Percentiles rank a stretch among this genome's conserved stretches.
Evolutionary conservation across 2,888 invertebrate genomes (phyloP).

Genomic region (Morpho helenor): DNA sequence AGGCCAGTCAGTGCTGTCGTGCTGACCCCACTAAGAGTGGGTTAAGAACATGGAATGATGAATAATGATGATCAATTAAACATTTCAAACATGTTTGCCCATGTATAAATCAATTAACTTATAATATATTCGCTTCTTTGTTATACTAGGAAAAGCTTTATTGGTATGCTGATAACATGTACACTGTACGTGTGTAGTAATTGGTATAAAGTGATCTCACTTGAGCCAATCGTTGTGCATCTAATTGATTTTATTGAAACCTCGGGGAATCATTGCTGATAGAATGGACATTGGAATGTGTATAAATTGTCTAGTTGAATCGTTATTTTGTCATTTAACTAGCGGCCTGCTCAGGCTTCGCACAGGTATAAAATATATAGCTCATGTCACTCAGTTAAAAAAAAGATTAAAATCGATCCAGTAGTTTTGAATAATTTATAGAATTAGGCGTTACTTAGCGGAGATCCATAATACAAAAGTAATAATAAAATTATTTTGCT

Average conservation of each 20-base stretch:
- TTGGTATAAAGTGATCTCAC: conserved; percentile 33
- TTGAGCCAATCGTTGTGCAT: conserved; percentile 28
- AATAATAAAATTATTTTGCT: too few relatives aligned
- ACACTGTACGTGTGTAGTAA: conserved; percentile 21
- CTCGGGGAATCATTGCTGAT: conserved; percentile 12
- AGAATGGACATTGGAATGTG: conserved; percentile 22
- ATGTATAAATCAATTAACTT: neutral
- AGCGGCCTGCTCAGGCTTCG: too few relatives aligned
- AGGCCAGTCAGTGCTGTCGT: too few relatives aligned
- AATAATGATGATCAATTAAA: neutral
- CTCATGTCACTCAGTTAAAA: too few relatives aligned
- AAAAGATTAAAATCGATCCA: too few relatives aligned
- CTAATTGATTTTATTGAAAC: conserved; percentile 35
- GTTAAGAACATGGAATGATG: too few relatives aligned
- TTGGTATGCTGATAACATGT: conserved; percentile 12
- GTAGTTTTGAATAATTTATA: too few relatives aligned
- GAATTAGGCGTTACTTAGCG: too few relatives aligned
- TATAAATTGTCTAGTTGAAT: conserved; percentile 13
- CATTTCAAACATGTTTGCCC: neutral
- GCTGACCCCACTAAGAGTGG: too few relatives aligned
- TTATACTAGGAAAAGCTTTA: neutral
- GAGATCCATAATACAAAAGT: too few relatives aligned
- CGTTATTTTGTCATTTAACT: too few relatives aligned
- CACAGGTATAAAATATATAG: too few relatives aligned
- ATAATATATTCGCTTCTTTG: neutral